phyloP scores from a whole-genome alignment of 2,888 invertebrate genomes.

The Euzophera pinguis region DNA sequence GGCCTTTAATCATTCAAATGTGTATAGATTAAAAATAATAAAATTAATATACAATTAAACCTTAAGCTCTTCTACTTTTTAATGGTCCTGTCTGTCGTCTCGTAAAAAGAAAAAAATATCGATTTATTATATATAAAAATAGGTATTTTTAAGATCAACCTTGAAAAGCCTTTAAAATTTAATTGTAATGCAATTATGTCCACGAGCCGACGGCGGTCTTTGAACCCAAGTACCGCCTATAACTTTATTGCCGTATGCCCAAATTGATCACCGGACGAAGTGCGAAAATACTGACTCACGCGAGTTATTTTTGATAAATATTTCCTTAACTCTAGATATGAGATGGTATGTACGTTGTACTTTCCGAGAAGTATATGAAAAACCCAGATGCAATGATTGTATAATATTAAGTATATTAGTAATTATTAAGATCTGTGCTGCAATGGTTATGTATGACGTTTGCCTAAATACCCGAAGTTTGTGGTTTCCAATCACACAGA shows the following conservation, averaged over 20 bases:
- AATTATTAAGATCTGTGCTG: no score
- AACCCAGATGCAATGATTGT: neutral
- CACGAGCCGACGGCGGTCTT: slow-evolving; percentile 14
- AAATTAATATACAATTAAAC: no score
- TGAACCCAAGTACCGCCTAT: slow-evolving; percentile 17
- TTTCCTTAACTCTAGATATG: slow-evolving; percentile 15
- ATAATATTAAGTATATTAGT: no score
- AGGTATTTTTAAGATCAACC: neutral
- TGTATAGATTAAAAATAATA: no score
- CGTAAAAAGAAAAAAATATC: no score
- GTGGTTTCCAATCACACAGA: no score
- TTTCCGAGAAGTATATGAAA: slow-evolving; percentile 2
- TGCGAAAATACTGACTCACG: slow-evolving; percentile 18
- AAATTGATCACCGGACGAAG: slow-evolving; percentile 19
- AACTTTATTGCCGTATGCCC: slow-evolving; percentile 19
- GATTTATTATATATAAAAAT: neutral
- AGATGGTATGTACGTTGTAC: neutral
- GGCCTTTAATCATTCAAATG: no score
- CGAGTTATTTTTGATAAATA: slow-evolving; percentile 11
- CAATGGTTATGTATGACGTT: no score
- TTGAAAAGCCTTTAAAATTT: neutral
- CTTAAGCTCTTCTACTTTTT: no score
- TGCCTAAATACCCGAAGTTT: no score
- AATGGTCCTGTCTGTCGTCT: no score
- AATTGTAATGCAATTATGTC: slow-evolving; percentile 12